Base-by-base conservation (phyloP, 2,113 vertebrate species). In the Leptosomus discolor region DNA sequence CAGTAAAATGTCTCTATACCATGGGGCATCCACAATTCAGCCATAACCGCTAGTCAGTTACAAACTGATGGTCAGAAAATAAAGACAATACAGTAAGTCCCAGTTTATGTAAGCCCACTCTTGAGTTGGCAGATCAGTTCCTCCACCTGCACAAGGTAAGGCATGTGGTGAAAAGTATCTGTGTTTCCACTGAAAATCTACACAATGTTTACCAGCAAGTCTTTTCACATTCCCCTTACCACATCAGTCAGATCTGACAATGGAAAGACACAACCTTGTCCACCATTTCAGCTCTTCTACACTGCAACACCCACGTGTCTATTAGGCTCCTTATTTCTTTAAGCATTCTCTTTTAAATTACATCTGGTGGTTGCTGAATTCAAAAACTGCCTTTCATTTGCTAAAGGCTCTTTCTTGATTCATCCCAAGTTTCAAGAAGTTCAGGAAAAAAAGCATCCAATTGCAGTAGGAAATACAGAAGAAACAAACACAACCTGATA, bases 301-400 rank as follows among this genome's bases (percentile, higher is more conserved):
- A 82, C 48, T 74, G 57, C 29, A 79, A 71, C 68, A 79, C 21
- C 34, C 45, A 74, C 1, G 7, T 92, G 65, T 89, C 79, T 92
- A 51, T 85, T 80, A 95, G 48, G 29, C 67, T 46, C 48, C 30
- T 70, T 88, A 90, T 95, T 97, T 97, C 89, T 95, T n/a, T 21
- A 94, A 94, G 78, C 19, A 17, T 95, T 96, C 68, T 76, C 63
- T 93, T 97, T 95, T 83, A 96, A 95, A 94, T 97, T 92, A 97
- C 84, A 76, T 91, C 65, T 96, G 27, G 54, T 91, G 34, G 32
- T 84, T 88, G 77, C 11, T 61, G 58, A 91, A 94, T 95, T 82
- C 1, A 92, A 96, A 92, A 87, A 9, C 27, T 92, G 74, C 61
- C 43, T 97, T 93, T 95, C 88, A 94, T 93, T 97, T 63, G 23